Evolutionary conservation across 1,140 invertebrate species (phyloP), one percentile per base, ranked within the genome.

Genomic region (Panonychus citri): DNA sequence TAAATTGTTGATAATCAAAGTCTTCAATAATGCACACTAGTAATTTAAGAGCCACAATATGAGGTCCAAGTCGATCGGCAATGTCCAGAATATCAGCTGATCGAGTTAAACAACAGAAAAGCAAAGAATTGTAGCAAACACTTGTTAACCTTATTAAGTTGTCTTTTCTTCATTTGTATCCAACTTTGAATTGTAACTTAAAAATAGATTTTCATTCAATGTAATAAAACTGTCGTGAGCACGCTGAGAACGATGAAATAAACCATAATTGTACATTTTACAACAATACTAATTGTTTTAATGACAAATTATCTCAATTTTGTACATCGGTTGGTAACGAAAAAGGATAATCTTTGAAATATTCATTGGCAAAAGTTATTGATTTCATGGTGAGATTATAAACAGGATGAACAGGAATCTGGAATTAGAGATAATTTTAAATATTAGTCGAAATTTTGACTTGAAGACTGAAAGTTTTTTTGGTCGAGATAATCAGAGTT

Each of bases 11-110:
- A 1, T 71, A 60, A 56, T 66, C 75, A 62, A 85, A 94, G 67
- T 90, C 83, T 62, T 81, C 76, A 40, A 95, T 69, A 39, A 89
- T 85, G 65, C 96, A 90, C 7, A 83, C 69, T 68, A 96, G 91
- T 0, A 81, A 86, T 73, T 97, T 96, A 0, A 95, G 71, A 34
- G 87, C 67, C 62, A 83, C 90, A 59, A 95, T 82, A 64, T 87
- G 74, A 5, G 85, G 82, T 1, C 86, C 89, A 53, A 74, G 62
- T 57, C 66, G 57, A 21, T 85, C 77, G 5, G 85, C 76, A 8
- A 89, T 63, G 51, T 82, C 73, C 15, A 95, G 64, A 53, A 95
- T 76, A 49, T 81, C 73, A 19, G 75, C 68, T 1, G 74, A 62
- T 17, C 59, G 64, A 12, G 65, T 67, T 4, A 88, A 67, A 72